A percentile compares a stretch with the other conserved stretches of the same genome.
Conservation (phyloP, 2,888 invertebrate genomes). For the Ectemnius continuus region DNA sequence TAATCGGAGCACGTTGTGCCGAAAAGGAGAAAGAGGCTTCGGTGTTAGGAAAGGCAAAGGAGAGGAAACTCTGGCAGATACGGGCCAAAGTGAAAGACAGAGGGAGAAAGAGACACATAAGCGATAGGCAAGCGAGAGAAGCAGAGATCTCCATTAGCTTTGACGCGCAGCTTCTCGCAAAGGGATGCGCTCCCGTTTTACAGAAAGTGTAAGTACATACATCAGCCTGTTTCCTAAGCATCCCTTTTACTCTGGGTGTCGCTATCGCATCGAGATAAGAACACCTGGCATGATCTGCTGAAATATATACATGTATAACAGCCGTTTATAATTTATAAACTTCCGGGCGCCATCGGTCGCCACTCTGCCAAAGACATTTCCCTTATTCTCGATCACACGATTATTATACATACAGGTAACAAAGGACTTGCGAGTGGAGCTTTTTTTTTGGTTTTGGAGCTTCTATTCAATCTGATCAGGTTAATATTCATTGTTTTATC, state of each 20-base stretch:
- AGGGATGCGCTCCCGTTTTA: conserved; percentile 72
- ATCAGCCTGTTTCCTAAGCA: conserved; percentile 73
- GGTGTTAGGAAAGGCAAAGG: not conserved
- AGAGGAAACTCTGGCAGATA: not conserved
- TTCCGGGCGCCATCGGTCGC: conserved; percentile 26
- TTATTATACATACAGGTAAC: too few species aligned
- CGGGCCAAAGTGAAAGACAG: conserved; percentile 27
- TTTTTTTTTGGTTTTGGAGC: too few species aligned
- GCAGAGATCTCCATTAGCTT: conserved; percentile 73
- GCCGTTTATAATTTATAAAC: conserved; percentile 67
- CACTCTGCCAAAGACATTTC: not conserved
- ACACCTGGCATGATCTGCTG: conserved; percentile 33
- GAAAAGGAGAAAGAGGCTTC: conserved; percentile 9
- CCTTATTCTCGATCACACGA: conserved; percentile 21
- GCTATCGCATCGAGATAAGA: conserved; percentile 61
- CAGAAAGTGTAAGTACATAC: conserved; percentile 71
- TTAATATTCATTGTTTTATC: too few species aligned
- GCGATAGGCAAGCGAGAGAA: conserved; percentile 39
- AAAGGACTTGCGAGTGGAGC: too few species aligned
- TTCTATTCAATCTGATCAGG: too few species aligned
- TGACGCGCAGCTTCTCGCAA: conserved; percentile 72
- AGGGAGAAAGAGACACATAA: conserved; percentile 27
- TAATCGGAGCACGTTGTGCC: conserved; percentile 29
- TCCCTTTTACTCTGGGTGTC: conserved; percentile 64
- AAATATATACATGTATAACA: conserved; percentile 55